phyloP scores from a whole-genome alignment of 2,113 vertebrate genomes.

The Pontoporia blainvillei region DNA sequence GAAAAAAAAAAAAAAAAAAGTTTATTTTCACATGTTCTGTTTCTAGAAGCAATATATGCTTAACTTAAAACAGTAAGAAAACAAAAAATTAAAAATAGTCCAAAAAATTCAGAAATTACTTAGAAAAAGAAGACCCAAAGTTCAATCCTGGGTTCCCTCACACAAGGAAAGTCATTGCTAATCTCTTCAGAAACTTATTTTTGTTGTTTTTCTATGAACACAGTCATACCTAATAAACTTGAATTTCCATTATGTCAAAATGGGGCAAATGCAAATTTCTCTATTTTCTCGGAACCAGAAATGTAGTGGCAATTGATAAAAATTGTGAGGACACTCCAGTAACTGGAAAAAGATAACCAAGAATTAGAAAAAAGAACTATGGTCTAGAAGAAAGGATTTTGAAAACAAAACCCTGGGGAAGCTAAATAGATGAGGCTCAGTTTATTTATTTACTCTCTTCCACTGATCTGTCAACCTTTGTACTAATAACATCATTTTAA shows the following conservation, averaged over 20 bases:
- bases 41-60: background rate
- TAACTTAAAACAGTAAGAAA: background rate
- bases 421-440: background rate
- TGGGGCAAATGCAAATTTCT: background rate
- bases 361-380: background rate
- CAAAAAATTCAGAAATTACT: background rate
- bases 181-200: background rate
- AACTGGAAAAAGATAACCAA: background rate
- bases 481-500: background rate
- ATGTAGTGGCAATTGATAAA: background rate
- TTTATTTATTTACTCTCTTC: background rate
- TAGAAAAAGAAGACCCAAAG: background rate
- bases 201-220: background rate
- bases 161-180: background rate
- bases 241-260: slow-evolving; percentile 6
- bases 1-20: background rate
- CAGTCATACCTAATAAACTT: background rate
- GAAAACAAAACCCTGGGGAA: background rate
- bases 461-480: background rate
- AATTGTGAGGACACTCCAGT: background rate
- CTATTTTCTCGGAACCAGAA: background rate
- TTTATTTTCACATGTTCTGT: background rate
- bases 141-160: background rate
- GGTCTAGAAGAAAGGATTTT: background rate
- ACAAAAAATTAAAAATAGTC: background rate